phyloP scores from a whole-genome alignment of 2,888 invertebrate genomes.

The Hanleya hanleyi region DNA sequence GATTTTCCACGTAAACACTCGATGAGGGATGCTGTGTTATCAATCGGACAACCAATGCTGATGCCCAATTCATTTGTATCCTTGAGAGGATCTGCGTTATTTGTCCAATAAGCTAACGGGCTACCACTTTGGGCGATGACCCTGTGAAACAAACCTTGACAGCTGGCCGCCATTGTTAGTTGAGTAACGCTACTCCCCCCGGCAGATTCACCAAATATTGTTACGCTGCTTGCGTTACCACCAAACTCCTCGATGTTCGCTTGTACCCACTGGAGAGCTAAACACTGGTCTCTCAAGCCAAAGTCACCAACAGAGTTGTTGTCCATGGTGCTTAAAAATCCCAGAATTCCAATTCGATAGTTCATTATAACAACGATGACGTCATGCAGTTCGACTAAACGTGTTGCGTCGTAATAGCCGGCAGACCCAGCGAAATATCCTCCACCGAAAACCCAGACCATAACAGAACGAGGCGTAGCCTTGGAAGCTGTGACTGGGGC shows the following conservation, averaged over 20 bases:
- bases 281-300: neutral
- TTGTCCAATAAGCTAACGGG: neutral
- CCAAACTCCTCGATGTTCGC: neutral
- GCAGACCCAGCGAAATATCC: neutral
- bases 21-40: neutral
- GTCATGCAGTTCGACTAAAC: neutral
- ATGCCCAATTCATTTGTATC: neutral
- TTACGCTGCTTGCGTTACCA: neutral
- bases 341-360: conserved; percentile 3
- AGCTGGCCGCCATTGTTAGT: neutral
- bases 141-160: neutral
- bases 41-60: neutral
- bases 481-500: neutral
- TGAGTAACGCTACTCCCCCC: neutral
- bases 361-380: conserved; percentile 6
- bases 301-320: neutral
- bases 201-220: neutral
- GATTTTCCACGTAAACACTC: neutral
- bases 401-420: neutral
- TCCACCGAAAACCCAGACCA: neutral
- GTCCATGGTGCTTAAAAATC: neutral
- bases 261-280: neutral
- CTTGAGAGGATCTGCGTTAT: neutral
- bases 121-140: conserved; percentile 2
- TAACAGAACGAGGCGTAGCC: neutral